phyloP scores from a whole-genome alignment of 2,888 invertebrate species.

The Cantharis rustica region DNA sequence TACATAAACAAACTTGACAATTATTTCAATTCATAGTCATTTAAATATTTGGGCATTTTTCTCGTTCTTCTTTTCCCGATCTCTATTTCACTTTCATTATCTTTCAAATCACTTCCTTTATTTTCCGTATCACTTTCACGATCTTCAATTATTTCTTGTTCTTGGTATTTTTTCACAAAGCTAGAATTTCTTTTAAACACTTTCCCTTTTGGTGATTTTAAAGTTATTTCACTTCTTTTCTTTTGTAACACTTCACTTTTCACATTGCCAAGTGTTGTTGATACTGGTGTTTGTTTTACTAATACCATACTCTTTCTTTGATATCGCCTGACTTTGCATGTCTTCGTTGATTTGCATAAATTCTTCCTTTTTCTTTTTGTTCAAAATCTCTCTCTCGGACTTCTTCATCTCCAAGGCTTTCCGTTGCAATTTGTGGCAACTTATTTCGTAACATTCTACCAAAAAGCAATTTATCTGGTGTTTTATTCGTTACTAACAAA shows the following conservation, averaged over 20 bases:
- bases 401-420: background rate
- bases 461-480: constrained; percentile 37
- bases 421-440: constrained; percentile 19
- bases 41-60: background rate
- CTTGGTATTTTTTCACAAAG: background rate
- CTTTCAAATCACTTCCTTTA: background rate
- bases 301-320: background rate
- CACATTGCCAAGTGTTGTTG: background rate
- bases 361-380: constrained; percentile 7
- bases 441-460: constrained; percentile 33
- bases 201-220: background rate
- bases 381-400: constrained; percentile 5
- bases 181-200: constrained; percentile 2
- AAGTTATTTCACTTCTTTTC: constrained; percentile 1
- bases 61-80: background rate
- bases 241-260: background rate
- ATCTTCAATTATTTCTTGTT: background rate
- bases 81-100: background rate
- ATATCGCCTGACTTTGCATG: background rate
- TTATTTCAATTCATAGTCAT: background rate
- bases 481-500: constrained; percentile 32
- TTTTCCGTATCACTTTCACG: background rate
- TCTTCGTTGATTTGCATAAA: constrained; percentile 2
- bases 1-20: too few species aligned
- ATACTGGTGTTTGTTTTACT: background rate